These are phyloP conservation scores for Lutraria lutraria DNA, from an alignment of 2,888 invertebrate species.

Conservation along the genomic window DNA sequence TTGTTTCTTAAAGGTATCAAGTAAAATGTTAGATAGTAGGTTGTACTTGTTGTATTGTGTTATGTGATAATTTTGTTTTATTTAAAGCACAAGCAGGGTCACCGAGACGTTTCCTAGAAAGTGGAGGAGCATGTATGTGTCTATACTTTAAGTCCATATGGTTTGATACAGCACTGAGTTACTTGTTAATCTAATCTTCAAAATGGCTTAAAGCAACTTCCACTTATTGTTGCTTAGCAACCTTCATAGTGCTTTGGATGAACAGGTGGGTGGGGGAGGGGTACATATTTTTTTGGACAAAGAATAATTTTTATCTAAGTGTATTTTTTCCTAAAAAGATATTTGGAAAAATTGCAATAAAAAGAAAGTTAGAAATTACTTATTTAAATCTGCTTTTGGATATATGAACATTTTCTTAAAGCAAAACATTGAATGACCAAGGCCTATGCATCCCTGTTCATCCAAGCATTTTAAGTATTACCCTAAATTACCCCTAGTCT, in stretches of 20 bases:
- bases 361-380: no score
- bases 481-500: background rate
- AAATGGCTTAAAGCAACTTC: background rate
- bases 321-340: no score
- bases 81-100: constrained; percentile 47
- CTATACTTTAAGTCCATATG: background rate
- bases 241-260: background rate
- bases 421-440: no score
- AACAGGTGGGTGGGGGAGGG: background rate
- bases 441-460: background rate
- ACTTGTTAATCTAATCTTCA: background rate
- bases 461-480: background rate
- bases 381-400: no score
- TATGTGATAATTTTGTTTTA: background rate
- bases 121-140: constrained; percentile 54
- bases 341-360: no score
- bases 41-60: background rate
- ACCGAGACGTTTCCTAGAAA: constrained; percentile 41
- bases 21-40: background rate
- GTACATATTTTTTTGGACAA: no score
- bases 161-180: background rate
- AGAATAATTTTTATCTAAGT: no score
- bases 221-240: background rate
- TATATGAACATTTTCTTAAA: no score
- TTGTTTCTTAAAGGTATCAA: background rate